These are phyloP conservation scores for Stictocephala bisonia DNA, from an alignment of 2,888 invertebrate species.

Conservation along the genomic window DNA sequence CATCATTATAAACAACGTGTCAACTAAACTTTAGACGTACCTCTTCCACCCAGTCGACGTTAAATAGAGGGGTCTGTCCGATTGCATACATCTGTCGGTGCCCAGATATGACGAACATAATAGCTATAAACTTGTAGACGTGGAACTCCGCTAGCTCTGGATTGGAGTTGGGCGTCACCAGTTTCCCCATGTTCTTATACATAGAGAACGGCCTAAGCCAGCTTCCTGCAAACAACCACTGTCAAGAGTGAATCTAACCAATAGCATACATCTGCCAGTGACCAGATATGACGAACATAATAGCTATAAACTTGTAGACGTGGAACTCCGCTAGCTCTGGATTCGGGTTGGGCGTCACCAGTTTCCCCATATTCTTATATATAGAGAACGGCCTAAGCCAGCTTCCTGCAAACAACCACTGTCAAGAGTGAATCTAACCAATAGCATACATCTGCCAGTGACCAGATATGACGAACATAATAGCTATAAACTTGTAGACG, in stretches of 20 bases:
- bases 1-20: no score
- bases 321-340: slow-evolving; percentile 47
- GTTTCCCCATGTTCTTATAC: slow-evolving; percentile 51
- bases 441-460: slow-evolving; percentile 40
- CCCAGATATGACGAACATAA: slow-evolving; percentile 37
- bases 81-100: slow-evolving; percentile 40
- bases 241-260: no score
- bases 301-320: slow-evolving; percentile 36
- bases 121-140: slow-evolving; percentile 36
- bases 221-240: slow-evolving; percentile 24
- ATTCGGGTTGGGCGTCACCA: slow-evolving; percentile 51
- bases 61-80: slow-evolving; percentile 39
- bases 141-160: slow-evolving; percentile 47
- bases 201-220: slow-evolving; percentile 47
- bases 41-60: slow-evolving; percentile 40
- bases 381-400: slow-evolving; percentile 47
- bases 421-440: slow-evolving; percentile 10
- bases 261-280: slow-evolving; percentile 40
- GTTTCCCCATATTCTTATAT: slow-evolving; percentile 50
- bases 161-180: slow-evolving; percentile 51
- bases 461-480: slow-evolving; percentile 37
- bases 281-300: slow-evolving; percentile 37
- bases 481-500: slow-evolving; percentile 36
- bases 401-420: slow-evolving; percentile 24
- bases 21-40: slow-evolving; percentile 10